Evolutionary conservation across 1,140 invertebrate species (phyloP), one percentile per base, ranked within the genome.

Genomic region (Drosophila takahashii): DNA sequence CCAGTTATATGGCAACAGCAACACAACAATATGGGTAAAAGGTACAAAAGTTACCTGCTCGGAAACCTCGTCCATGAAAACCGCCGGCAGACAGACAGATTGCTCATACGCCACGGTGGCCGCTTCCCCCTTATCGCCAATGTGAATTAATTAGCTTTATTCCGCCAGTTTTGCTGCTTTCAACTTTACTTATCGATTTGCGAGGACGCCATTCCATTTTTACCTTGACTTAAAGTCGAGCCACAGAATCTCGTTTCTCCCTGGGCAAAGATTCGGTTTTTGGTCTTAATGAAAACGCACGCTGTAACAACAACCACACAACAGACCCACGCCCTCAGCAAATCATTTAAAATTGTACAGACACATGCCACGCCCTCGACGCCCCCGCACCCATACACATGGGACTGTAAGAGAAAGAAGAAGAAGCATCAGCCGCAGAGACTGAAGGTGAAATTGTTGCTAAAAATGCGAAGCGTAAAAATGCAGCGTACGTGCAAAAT

Each of bases 401-500:
- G 29, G 34, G 34, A 34, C 36, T 36, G 42, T 45, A 37, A 64
- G 22, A 22, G 22, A 22, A 41, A 37, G 51, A 37, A 64, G 69
- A 51, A 73, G 48, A 27, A 51, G 52, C 22, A 51, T 29, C 64
- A 52, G 53, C 42, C 26, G 53, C 34, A 51, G 22, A 48, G 58
- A 42, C 32, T 51, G 36, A 42, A 73, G 65, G 47, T 48, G 60
- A 80, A 79, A 77, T 76, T 85, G 71, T 84, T 79, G 72, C 80
- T 72, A 61, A 85, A 80, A 80, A 85, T 62, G 76, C 57, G 50
- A 39, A 72, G 77, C 76, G 77, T 54, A 70, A 83, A 87, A 89
- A 70, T 84, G 79, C 83, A 87, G 56, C 77, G 84, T 89, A 87
- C 84, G 84, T 87, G 84, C 81, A 87, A 87, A 70, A 87, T 89